These are phyloP conservation scores for Sturmia bella DNA, from an alignment of 2,888 invertebrate species.

Conservation along the genomic window DNA sequence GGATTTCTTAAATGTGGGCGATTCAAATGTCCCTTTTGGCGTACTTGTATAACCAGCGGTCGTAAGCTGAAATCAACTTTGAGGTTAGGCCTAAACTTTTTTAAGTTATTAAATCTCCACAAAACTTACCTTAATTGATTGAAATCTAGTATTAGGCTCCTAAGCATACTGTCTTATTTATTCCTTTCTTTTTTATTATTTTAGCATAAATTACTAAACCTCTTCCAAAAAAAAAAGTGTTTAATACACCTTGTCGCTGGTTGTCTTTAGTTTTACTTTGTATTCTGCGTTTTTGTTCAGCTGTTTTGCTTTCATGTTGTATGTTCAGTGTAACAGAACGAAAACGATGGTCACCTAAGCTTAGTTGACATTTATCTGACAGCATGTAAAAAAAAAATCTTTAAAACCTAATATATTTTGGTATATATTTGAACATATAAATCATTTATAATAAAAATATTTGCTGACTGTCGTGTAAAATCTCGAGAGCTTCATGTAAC, in stretches of 20 bases:
- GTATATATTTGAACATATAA: constrained; percentile 43
- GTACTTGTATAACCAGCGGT: constrained; percentile 77
- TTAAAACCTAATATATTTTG: constrained; percentile 61
- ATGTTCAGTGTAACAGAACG: constrained; percentile 9
- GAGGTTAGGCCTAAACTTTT: constrained; percentile 59
- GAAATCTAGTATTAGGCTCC: constrained; percentile 74
- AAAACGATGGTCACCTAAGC: constrained; percentile 15
- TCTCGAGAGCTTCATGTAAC: constrained; percentile 24
- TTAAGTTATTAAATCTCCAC: neutral
- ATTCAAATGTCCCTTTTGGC: constrained; percentile 79
- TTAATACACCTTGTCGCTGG: constrained; percentile 5
- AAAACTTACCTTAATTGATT: constrained; percentile 74
- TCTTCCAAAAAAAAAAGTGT: neutral
- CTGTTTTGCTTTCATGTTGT: neutral
- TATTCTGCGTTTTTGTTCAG: neutral
- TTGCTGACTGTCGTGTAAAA: constrained; percentile 33
- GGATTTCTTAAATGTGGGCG: constrained; percentile 87
- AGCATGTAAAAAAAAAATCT: constrained; percentile 46
- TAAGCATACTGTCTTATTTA: constrained; percentile 72
- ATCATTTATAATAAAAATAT: constrained; percentile 26
- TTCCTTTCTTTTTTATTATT: neutral
- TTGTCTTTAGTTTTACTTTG: neutral
- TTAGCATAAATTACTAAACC: constrained; percentile 11
- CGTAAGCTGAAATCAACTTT: constrained; percentile 59
- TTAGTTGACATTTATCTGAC: constrained; percentile 62